These are phyloP conservation scores for Mythimna ferrago DNA, from an alignment of 2,888 invertebrate species.

Conservation along the genomic window DNA sequence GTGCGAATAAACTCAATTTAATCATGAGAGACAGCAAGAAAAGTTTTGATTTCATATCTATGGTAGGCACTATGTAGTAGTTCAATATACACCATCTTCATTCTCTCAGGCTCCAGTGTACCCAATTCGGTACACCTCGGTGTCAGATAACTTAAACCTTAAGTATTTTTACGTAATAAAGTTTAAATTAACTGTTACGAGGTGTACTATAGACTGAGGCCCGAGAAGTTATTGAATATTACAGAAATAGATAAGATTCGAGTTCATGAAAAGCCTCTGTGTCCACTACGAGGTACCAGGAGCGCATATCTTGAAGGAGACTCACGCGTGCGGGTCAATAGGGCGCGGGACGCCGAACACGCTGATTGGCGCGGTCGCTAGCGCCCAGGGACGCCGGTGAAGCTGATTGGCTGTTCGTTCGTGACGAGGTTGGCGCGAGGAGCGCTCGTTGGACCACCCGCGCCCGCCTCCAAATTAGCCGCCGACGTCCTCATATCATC, in stretches of 20 bases:
- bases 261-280: slow-evolving; percentile 14
- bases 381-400: slow-evolving; percentile 92
- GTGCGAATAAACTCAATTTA: not conserved
- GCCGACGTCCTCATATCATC: slow-evolving; percentile 95
- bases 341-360: slow-evolving; percentile 89
- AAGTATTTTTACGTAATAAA: no score
- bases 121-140: no score
- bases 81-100: not conserved
- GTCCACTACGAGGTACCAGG: slow-evolving; percentile 61
- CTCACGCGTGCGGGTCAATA: slow-evolving; percentile 35
- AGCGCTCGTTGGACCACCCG: slow-evolving; percentile 85
- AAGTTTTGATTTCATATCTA: not conserved
- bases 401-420: slow-evolving; percentile 95
- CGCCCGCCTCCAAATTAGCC: slow-evolving; percentile 86
- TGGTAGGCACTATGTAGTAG: no score
- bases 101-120: no score
- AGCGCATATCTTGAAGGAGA: slow-evolving; percentile 58
- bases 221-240: not conserved
- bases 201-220: no score
- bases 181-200: no score
- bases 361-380: slow-evolving; percentile 91
- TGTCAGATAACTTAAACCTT: no score
- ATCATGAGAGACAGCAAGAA: not conserved
- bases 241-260: not conserved
- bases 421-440: slow-evolving; percentile 94